phyloP scores from a whole-genome alignment of 2,113 vertebrate genomes.

The Vanacampus margaritifer region DNA sequence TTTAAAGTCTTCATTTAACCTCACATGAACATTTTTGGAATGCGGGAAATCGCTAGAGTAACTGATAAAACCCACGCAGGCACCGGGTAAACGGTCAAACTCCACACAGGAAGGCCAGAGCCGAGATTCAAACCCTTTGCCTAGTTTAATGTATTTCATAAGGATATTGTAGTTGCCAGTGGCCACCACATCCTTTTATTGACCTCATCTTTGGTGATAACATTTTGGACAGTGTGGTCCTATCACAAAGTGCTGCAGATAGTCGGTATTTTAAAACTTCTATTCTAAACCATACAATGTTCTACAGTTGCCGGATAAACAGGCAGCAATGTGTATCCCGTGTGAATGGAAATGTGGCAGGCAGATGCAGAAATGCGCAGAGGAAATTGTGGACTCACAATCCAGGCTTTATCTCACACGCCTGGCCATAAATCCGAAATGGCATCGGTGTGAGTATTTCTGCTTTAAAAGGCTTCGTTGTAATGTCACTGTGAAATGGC shows the following conservation, averaged over 20 bases:
- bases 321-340: not conserved
- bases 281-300: not conserved
- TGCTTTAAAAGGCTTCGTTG: slow-evolving; percentile 9
- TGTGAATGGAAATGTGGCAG: slow-evolving; percentile 34
- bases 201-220: not conserved
- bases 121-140: no score
- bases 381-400: slow-evolving; percentile 14
- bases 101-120: no score
- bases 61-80: no score
- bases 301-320: slow-evolving; percentile 7
- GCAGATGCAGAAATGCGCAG: slow-evolving; percentile 24
- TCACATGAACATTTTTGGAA: no score
- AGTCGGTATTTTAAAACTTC: not conserved
- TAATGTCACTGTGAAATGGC: not conserved
- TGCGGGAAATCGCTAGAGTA: no score
- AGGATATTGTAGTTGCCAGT: no score
- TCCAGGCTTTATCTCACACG: slow-evolving; percentile 21
- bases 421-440: slow-evolving; percentile 9
- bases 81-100: no score
- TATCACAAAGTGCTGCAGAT: slow-evolving; percentile 1
- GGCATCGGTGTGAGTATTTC: slow-evolving; percentile 11
- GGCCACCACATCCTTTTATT: not conserved
- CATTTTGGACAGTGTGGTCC: not conserved
- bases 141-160: no score
- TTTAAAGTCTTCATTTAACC: no score